Base-by-base conservation (phyloP, 1,140 invertebrate species). In the Lucilia cuprina region DNA sequence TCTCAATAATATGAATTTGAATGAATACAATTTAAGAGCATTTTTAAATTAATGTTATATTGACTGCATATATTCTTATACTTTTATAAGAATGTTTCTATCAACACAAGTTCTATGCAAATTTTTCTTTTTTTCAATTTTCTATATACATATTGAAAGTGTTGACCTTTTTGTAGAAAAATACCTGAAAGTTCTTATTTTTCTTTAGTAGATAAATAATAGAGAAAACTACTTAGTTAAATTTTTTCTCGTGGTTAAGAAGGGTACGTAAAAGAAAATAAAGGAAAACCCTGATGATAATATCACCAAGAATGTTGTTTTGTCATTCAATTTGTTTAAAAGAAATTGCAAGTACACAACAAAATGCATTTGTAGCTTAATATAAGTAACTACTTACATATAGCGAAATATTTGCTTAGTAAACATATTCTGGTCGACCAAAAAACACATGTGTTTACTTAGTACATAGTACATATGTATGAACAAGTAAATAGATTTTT, bases 291-390 rank as follows among this genome's bases (percentile, higher is more conserved):
- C 75, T 82, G 83, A 85, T 35, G 82, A 74, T 50, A 86, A 88
- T 86, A 89, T 88, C 86, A 87, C 87, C 86, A 88, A 74, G 82
- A 88, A 86, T 86, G 85, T 88, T 88, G 55, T 60, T 60, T 7
- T 60, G 55, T 60, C 55, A 60, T 60, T 60, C 55, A 60, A 60
- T 60, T 60, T 60, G 55, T 60, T 60, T 17, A 14, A 60, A n/a
- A 17, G 55, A 60, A n/a, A 60, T 60, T 60, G 55, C 55, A 60
- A n/a, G 55, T 60, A 60, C 55, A 60, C 55, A 60, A 17, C 55
- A 14, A 60, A 60, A n/a, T 60, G 55, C 55, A 60, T 60, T 60
- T 7, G 14, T 17, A 60, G 14, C 55, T 60, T 2, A 60, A 60
- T n/a, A 60, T 12, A n/a, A 14, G 10, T 41, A 41, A 41, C 7